Evolutionary conservation across 2,888 invertebrate genomes (phyloP), one percentile per base, ranked within the genome.

Genomic region (Oligia fasciuncula): DNA sequence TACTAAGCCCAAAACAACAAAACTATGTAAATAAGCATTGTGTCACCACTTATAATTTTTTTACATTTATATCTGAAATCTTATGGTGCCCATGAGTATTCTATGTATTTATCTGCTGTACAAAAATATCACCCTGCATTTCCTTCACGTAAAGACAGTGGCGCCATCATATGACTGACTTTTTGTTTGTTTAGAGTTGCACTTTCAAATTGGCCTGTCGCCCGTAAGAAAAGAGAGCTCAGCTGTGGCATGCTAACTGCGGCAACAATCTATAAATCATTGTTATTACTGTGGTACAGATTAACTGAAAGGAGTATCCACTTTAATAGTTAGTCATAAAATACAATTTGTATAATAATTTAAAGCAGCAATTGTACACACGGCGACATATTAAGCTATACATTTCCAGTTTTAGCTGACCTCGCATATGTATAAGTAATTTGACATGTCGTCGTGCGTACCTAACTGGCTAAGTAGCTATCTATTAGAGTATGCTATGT

Each of bases 161-260:
- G 81, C 71, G 81, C 81, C 88, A 85, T 84, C 70, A 75, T 77
- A 72, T 60, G 60, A 46, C 17, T 67, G 43, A 49, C 17, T 17
- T 57, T 73, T 79, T 83, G 77, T 76, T 88, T 70, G 78, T 90
- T 89, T 91, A 86, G 82, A 89, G 90, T 91, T 85, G 89, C 88
- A 87, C 83, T 84, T 87, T 81, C 71, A 73, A 85, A 86, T 91
- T 92, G 90, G 91, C 91, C 57, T 77, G 65, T 35, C 79, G 92
- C 91, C 92, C 88, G 80, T 82, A 78, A 80, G 77, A 81, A 85
- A 83, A 86, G 77, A 77, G 73, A 73, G 23, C 11, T 40, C 65
- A 2, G n/a, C 69, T 66, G n/a, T 54, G 84, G 68, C 17, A 80
- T 73, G 66, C 63, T 84, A 67, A 86, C 84, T 80, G 66, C 71